Base-by-base conservation (phyloP, 2,888 invertebrate species). In the Epicampocera succincta region DNA sequence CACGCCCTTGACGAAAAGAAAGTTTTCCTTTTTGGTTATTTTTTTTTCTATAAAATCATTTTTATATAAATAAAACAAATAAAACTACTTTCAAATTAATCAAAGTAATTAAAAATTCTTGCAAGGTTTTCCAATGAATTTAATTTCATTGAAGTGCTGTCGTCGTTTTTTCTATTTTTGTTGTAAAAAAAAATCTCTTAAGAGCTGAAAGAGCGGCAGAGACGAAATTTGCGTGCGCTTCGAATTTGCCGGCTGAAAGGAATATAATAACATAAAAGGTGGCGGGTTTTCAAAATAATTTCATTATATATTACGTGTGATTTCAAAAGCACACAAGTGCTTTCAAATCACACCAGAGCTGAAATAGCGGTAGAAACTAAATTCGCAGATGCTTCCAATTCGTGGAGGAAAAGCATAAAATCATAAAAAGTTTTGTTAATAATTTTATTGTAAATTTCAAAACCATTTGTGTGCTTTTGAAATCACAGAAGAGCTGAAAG, bases 61-160 rank as follows among this genome's bases (percentile, higher is more conserved):
- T 72, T 44, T 44, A 6, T 54, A 54, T 13, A 60, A 12, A 38
- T 42, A 66, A 40, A 66, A 17, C 56, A 75, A 75, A 75, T 42
- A 68, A 72, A 72, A 78, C 65, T 72, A 66, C 58, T 83, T 85
- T 84, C 84, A 87, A 87, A 85, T 86, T 85, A 87, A 87, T 87
- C 85, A 87, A 86, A 85, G 85, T 87, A 86, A 87, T 87, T 87
- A 87, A 86, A 87, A 86, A 86, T 87, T 86, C 85, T 85, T 85
- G 84, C 84, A 85, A 85, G 85, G 84, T 85, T 85, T 86, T 84
- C 76, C 85, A 85, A 85, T 86, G 85, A 85, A 85, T 86, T 86
- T 83, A 80, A 84, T 85, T 85, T 85, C 84, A 81, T 83, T 82
- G 74, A 84, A 84, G 71, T 80, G 72, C 74, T 75, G 54, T 33